A percentile compares a stretch with the other conserved stretches of the same genome.
Evolutionary conservation across 1,140 invertebrate species (phyloP).

Genomic region (Drosophila ambigua): DNA sequence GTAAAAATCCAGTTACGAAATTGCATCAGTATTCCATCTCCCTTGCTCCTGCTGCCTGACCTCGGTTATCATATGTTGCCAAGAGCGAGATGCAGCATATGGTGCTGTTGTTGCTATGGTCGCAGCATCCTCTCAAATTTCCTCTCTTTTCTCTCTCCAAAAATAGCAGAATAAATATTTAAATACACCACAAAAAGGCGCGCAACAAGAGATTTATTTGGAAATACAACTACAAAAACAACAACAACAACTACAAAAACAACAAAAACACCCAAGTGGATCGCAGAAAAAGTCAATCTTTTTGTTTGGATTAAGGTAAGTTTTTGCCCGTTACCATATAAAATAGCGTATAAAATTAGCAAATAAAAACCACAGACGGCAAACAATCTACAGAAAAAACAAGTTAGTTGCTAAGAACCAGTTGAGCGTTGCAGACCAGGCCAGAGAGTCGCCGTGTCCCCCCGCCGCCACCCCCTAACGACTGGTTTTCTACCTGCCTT

Average conservation of each 20-base stretch:
- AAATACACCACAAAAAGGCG: no score
- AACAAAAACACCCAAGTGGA: no score
- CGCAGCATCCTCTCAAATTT: neutral
- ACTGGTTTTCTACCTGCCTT: conserved; percentile 50
- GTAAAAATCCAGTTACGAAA: conserved; percentile 7
- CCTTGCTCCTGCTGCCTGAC: conserved; percentile 29
- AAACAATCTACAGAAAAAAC: conserved; percentile 61
- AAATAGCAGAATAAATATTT: no score
- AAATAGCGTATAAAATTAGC: conserved; percentile 46
- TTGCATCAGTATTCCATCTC: conserved; percentile 14
- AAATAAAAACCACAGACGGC: conserved; percentile 44
- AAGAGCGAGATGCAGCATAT: neutral
- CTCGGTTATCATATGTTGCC: conserved; percentile 40
- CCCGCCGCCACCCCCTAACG: conserved; percentile 27
- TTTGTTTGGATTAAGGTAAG: conserved; percentile 28
- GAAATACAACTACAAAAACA: no score
- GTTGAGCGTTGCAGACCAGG: conserved; percentile 57
- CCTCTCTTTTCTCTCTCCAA: no score
- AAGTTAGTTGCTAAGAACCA: conserved; percentile 77
- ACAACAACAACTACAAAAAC: no score
- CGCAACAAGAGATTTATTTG: no score
- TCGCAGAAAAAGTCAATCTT: conserved; percentile 21
- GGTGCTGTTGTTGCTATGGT: conserved; percentile 33
- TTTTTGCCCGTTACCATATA: conserved; percentile 28
- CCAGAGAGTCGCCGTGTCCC: conserved; percentile 15